Base-by-base conservation (phyloP, 92 coral and sea anemone genomes). In the Virgularia gustaviana region DNA sequence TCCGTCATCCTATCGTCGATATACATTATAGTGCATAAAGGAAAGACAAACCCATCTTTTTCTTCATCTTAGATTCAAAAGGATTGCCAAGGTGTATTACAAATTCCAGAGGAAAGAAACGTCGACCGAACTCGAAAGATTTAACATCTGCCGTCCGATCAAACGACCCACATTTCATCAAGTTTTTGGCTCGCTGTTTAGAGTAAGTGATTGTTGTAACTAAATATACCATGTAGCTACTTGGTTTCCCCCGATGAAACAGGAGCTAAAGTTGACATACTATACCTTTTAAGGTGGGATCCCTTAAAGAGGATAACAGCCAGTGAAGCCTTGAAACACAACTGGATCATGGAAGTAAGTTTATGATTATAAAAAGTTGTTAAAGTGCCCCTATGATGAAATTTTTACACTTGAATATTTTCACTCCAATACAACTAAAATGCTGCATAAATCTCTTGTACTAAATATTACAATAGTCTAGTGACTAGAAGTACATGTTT, bases 21-120 rank as follows among this genome's bases (percentile, higher is more conserved):
- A 42, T 15, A 2, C 19, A 16, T 13, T 25, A 1, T 30, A 12
- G 32, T 1, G 20, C 36, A 16, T 4, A 24, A 19, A 13, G 23
- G 63, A 43, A 20, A n/a, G 13, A 29, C 22, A 34, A 29, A 28
- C 12, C 36, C 36, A 57, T 57, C 11, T 24, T 47, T n/a, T 33
- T 54, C 19, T 25, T 30, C 43, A 22, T 57, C 31, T 36, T 75
- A 91, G 97, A 91, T 89, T 91, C 97, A 62, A 91, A 91, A 79
- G 90, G 92, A 9, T 86, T 86, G 59, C 97, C 97, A 18, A 84
- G 97, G 39, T 89, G 97, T 49, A 84, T 89, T 19, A 91, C 97
- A 16, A 91, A 91, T 75, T 91, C 97, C 9, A 86, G 90, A 64
- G 97, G 97, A 43, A 91, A 82, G 65, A 91, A 91, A 78, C 91